These are phyloP conservation scores for Mallateleia sp. DNA, from an alignment of 2,888 invertebrate species.

Conservation along the genomic window DNA sequence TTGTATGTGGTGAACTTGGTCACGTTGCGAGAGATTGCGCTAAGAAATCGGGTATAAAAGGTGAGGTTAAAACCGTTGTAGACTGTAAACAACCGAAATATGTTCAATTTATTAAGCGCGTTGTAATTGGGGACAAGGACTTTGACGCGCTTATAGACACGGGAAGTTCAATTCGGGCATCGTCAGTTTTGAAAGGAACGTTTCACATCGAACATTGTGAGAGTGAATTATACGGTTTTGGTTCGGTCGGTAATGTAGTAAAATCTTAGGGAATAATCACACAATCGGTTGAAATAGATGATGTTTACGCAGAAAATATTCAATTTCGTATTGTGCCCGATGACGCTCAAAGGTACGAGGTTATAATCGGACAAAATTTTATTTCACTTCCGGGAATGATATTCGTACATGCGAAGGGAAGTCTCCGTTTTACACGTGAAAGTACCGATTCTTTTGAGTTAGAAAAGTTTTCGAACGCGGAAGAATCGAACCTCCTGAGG, in stretches of 20 bases:
- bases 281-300: conserved; percentile 1
- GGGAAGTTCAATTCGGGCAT: neutral
- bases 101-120: neutral
- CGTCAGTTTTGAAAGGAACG: neutral
- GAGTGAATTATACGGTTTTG: neutral
- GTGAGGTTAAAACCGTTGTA: neutral
- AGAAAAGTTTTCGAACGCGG: no score
- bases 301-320: neutral
- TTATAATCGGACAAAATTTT: conserved; percentile 6
- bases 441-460: no score
- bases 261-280: conserved; percentile 50
- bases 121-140: neutral
- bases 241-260: neutral
- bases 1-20: neutral
- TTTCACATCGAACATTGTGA: neutral
- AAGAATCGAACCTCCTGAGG: no score
- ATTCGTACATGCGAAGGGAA: neutral
- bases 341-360: neutral
- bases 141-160: neutral
- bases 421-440: neutral
- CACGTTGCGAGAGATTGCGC: neutral
- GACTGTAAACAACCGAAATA: neutral
- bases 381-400: neutral
- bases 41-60: no score
- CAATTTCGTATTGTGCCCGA: neutral